Conservation (phyloP, 1,140 invertebrate genomes). For the Onthophagus taurus region DNA sequence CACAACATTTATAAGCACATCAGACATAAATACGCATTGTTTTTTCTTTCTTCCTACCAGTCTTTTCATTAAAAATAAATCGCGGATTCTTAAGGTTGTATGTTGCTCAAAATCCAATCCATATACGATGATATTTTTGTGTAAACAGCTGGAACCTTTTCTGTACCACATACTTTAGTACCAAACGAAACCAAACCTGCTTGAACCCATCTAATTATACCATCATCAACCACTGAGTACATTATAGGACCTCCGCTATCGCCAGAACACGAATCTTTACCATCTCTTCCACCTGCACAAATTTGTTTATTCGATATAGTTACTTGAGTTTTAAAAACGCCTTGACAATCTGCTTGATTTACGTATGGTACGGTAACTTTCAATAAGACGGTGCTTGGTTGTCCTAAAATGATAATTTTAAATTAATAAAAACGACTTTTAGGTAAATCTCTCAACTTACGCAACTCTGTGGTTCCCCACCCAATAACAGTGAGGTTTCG, state of each 20-base stretch:
- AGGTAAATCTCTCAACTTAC: conserved; percentile 2
- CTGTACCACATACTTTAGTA: conserved; percentile 40
- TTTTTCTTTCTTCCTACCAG: too few relatives aligned
- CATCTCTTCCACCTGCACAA: background rate
- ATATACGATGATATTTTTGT: conserved; percentile 49
- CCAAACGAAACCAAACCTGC: conserved; percentile 44
- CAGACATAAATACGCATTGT: too few relatives aligned
- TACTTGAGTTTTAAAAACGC: background rate
- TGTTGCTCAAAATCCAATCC: conserved; percentile 52
- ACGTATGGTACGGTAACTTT: too few relatives aligned
- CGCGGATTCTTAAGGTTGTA: conserved; percentile 37
- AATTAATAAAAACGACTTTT: background rate
- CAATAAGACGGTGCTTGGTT: too few relatives aligned
- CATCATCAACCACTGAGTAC: conserved; percentile 35
- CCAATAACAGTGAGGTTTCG: conserved; percentile 33
- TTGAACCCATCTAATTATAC: conserved; percentile 27
- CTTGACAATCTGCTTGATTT: too few relatives aligned
- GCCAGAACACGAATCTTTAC: conserved; percentile 37
- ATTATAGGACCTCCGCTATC: conserved; percentile 37
- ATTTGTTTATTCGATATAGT: background rate
- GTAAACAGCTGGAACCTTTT: conserved; percentile 52
- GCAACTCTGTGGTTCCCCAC: conserved; percentile 33
- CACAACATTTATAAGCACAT: too few relatives aligned
- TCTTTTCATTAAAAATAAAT: too few relatives aligned
- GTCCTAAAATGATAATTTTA: background rate